Percentiles rank a stretch among this genome's conserved stretches.
Evolutionary conservation across 2,888 invertebrate species (phyloP).

Genomic region (Tetrapedia diversipes): DNA sequence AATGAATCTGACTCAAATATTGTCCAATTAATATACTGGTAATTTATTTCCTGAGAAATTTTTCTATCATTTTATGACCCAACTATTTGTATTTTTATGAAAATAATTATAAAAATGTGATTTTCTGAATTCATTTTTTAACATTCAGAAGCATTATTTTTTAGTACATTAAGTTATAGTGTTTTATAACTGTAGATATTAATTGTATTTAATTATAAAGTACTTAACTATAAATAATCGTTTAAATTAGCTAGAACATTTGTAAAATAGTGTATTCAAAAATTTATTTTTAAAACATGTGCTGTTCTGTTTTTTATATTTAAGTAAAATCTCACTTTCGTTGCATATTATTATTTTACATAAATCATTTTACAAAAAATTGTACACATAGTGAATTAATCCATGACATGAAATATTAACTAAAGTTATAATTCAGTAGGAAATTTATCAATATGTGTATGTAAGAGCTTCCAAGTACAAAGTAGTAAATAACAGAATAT

Average conservation of each 20-base stretch:
- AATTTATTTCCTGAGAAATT: slow-evolving; percentile 44
- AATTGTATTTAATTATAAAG: slow-evolving; percentile 14
- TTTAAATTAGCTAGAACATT: slow-evolving; percentile 16
- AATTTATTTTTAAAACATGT: slow-evolving; percentile 23
- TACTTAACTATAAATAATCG: slow-evolving; percentile 36
- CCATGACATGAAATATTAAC: slow-evolving; percentile 16
- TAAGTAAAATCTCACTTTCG: slow-evolving; percentile 67
- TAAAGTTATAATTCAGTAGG: slow-evolving; percentile 16
- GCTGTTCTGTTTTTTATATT: slow-evolving; percentile 50
- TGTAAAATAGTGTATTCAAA: slow-evolving; percentile 13
- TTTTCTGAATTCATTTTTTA: slow-evolving; percentile 33
- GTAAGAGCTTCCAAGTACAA: slow-evolving; percentile 29
- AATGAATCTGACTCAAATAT: slow-evolving; percentile 34
- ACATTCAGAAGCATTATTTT: slow-evolving; percentile 21
- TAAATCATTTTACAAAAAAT: slow-evolving; percentile 35
- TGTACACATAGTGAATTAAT: slow-evolving; percentile 5
- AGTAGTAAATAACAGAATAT: slow-evolving; percentile 32
- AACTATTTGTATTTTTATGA: slow-evolving; percentile 27
- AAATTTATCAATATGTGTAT: slow-evolving; percentile 32
- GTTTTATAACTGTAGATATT: slow-evolving; percentile 19
- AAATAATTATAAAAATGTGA: slow-evolving; percentile 44
- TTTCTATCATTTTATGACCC: slow-evolving; percentile 41
- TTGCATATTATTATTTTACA: slow-evolving; percentile 64
- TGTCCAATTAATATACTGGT: slow-evolving; percentile 26
- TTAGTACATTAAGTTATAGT: slow-evolving; percentile 25